Conservation (phyloP, 1,140 invertebrate species). For the Battus philenor region DNA sequence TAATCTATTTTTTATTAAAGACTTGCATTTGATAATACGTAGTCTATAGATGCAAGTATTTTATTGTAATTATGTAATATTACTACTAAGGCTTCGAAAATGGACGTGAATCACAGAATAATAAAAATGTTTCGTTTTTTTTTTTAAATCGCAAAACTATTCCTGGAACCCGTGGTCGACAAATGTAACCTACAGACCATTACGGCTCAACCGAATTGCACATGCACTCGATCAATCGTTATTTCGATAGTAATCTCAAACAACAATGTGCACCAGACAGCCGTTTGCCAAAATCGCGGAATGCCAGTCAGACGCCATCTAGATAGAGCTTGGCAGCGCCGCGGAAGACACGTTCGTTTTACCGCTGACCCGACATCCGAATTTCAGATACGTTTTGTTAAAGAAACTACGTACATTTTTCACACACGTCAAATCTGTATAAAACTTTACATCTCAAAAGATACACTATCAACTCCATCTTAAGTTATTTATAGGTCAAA, state of each 20-base stretch:
- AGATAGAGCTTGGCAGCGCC: slow-evolving; percentile 6
- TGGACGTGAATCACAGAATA: too few species aligned
- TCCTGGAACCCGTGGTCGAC: too few species aligned
- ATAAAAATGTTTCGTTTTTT: too few species aligned
- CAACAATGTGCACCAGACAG: slow-evolving; percentile 6
- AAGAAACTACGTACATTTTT: background rate
- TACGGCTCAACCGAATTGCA: background rate
- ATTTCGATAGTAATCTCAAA: slow-evolving; percentile 9
- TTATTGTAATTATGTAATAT: too few species aligned
- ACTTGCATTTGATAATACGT: too few species aligned
- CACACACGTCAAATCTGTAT: slow-evolving; percentile 7
- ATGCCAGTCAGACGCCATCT: slow-evolving; percentile 4
- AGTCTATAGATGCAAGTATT: too few species aligned
- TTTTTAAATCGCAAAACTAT: too few species aligned
- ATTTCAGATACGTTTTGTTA: background rate
- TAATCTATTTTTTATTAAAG: too few species aligned
- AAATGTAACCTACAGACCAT: too few species aligned
- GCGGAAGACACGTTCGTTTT: slow-evolving; percentile 3
- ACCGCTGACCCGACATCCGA: slow-evolving; percentile 1
- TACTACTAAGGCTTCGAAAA: too few species aligned
- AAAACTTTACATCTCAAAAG: slow-evolving; percentile 7
- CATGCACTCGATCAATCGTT: slow-evolving; percentile 4
- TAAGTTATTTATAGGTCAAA: slow-evolving; percentile 11
- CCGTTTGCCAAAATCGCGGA: slow-evolving; percentile 8
- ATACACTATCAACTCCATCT: slow-evolving; percentile 9